phyloP scores from a whole-genome alignment of 2,888 invertebrate species.

The Temnothorax ravouxi region DNA sequence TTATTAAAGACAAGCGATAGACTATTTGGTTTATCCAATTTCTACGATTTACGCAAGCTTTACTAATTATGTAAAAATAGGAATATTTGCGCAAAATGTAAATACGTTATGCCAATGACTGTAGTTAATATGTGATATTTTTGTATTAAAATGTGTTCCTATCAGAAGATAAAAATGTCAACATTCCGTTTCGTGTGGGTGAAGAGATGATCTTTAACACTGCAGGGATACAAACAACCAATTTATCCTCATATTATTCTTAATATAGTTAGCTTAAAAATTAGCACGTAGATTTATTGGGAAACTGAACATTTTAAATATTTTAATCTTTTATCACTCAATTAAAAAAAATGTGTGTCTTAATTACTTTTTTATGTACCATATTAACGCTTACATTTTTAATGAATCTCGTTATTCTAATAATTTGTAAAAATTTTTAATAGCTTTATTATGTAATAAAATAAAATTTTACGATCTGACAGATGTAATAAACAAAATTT shows the following conservation, averaged over 20 bases:
- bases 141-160: slow-evolving; percentile 25
- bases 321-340: not conserved
- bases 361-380: not conserved
- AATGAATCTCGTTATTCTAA: not conserved
- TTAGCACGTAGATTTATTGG: not conserved
- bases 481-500: not conserved
- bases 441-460: not conserved
- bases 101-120: not conserved
- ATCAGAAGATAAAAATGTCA: not conserved
- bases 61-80: not conserved
- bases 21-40: not conserved
- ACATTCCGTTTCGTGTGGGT: not conserved
- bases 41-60: not conserved
- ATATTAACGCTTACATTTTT: not conserved
- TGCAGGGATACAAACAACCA: not conserved
- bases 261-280: not conserved
- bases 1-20: not conserved
- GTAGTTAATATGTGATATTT: slow-evolving; percentile 25
- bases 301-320: not conserved
- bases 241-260: not conserved
- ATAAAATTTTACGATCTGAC: not conserved
- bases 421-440: not conserved
- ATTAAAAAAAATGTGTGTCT: not conserved
- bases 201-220: slow-evolving; percentile 41
- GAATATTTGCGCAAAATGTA: slow-evolving; percentile 9